Evolutionary conservation across 2,888 invertebrate genomes (phyloP), one percentile per base, ranked within the genome.

Genomic region (Leucozona laternaria): DNA sequence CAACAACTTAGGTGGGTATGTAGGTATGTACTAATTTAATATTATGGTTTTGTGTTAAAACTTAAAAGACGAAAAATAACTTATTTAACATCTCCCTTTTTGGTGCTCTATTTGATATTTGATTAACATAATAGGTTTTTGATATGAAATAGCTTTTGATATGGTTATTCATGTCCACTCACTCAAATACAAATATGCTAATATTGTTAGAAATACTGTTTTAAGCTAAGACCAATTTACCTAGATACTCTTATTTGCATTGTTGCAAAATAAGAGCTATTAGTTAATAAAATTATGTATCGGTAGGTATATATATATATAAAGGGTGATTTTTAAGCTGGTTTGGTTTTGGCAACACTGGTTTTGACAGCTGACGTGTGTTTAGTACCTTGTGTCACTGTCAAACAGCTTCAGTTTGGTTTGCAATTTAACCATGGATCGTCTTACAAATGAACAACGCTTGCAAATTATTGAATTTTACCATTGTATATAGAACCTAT

Each of bases 51-150:
- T 37, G 20, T 58, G 7, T 37, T 22, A 25, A 40, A 15, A 22
- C 5, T 58, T 15, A 10, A 7, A 13, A 20, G 17, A 7, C 37
- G 13, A 60, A n/a, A 37, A 17, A 15, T 40, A 40, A 60, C 22
- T 40, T 60, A 22, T 40, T 22, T 20, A 60, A 37, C 58, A 58
- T 37, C 17, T 40, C 45, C 45, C 28, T 40, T 64, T 31, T 43
- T 45, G 64, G 45, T 64, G 45, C 45, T 64, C 64, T 64, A 64
- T 64, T 28, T 64, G 25, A 64, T 64, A 64, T 64, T 28, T 64
- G 25, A 64, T 64, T 64, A 64, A 64, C 64, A 64, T 64, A 64
- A 43, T 10, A 31, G 45, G n/a, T 43, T n/a, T 62, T 58, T 20
- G 20, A 2, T 22, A n/a, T n/a, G n/a, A n/a, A n/a, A n/a, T n/a